Percentiles rank a stretch among this genome's conserved stretches.
These are phyloP conservation scores for Athalia cordata DNA, from an alignment of 2,888 invertebrate genomes.

Conservation along the genomic window DNA sequence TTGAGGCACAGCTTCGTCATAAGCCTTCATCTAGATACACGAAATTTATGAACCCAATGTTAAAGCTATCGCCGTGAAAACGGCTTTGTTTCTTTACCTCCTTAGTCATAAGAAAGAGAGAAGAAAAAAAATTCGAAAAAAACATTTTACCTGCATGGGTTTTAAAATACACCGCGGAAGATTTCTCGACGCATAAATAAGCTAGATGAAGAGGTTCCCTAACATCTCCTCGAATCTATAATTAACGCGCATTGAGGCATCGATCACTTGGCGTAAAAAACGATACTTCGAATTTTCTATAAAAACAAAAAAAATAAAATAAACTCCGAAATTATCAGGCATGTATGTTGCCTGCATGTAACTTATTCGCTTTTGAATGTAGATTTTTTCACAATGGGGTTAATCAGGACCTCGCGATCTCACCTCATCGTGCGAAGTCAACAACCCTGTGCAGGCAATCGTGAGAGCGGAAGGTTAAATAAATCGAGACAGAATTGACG, in stretches of 20 bases:
- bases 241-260: too few relatives aligned
- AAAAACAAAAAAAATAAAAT: too few relatives aligned
- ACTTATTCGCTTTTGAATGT: too few relatives aligned
- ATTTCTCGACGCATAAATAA: too few relatives aligned
- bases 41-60: constrained; percentile 40
- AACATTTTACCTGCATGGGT: constrained; percentile 7
- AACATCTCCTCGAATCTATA: too few relatives aligned
- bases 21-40: constrained; percentile 41
- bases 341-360: too few relatives aligned
- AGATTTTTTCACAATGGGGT: too few relatives aligned
- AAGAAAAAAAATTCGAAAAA: neutral
- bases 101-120: neutral
- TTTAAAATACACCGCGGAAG: neutral
- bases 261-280: too few relatives aligned
- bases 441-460: constrained; percentile 19
- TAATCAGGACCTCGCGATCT: too few relatives aligned
- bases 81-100: constrained; percentile 24
- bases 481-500: constrained; percentile 23
- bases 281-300: too few relatives aligned
- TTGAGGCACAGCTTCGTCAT: constrained; percentile 39
- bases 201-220: too few relatives aligned
- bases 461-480: constrained; percentile 15
- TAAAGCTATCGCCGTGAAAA: constrained; percentile 23
- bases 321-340: too few relatives aligned
- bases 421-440: constrained; percentile 5